A percentile compares a stretch with the other conserved stretches of the same genome.
phyloP scores from a whole-genome alignment of 1,140 invertebrate species.

The Leguminivora glycinivorella region DNA sequence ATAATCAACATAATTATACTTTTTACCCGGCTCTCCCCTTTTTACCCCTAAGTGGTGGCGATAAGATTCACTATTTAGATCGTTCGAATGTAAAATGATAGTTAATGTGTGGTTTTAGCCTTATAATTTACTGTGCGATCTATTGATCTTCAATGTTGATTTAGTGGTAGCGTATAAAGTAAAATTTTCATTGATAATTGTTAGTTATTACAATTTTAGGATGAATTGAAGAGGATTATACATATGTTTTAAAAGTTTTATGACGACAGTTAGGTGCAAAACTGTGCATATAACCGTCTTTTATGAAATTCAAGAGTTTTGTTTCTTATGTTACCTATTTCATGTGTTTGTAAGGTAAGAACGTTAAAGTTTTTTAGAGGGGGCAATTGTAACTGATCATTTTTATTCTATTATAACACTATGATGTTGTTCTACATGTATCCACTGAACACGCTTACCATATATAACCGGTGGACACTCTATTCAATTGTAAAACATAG shows the following conservation, averaged over 20 bases:
- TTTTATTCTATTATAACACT: too few species aligned
- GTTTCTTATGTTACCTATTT: too few species aligned
- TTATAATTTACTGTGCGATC: constrained; percentile 19
- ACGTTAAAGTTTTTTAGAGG: neutral
- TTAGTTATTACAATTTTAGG: neutral
- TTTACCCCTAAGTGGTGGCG: constrained; percentile 65
- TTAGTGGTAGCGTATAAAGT: constrained; percentile 13
- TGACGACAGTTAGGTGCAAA: neutral
- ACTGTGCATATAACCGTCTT: neutral
- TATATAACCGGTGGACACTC: too few species aligned
- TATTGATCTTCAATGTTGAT: neutral
- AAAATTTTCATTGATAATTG: constrained; percentile 27
- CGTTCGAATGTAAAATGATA: constrained; percentile 36
- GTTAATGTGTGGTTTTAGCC: constrained; percentile 35
- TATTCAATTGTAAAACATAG: too few species aligned
- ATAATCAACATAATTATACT: constrained; percentile 79
- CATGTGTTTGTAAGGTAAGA: neutral
- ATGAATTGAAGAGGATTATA: neutral
- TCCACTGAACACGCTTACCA: too few species aligned
- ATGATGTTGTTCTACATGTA: too few species aligned
- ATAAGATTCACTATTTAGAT: constrained; percentile 65
- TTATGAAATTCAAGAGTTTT: neutral
- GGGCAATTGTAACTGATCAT: too few species aligned
- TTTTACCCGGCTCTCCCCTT: constrained; percentile 69
- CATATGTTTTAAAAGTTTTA: neutral